Evolutionary conservation across 1,140 invertebrate species (phyloP).

Genomic region (Drosophila pectinifera): DNA sequence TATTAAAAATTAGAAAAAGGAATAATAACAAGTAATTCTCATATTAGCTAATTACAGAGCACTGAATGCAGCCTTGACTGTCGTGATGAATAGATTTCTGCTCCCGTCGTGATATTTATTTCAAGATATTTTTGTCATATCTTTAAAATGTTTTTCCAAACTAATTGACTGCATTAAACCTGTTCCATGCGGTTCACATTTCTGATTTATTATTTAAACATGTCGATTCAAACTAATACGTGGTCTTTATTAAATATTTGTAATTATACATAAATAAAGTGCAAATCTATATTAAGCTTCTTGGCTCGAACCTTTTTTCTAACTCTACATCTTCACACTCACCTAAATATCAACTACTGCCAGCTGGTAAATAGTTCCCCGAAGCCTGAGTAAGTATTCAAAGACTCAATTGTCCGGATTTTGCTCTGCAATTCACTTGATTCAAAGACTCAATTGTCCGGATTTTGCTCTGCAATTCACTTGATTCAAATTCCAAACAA

Average conservation of each 20-base stretch:
- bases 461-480: too few relatives aligned
- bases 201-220: background rate
- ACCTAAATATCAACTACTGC: too few relatives aligned
- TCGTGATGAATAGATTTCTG: slow-evolving; percentile 10
- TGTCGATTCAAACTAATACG: slow-evolving; percentile 9
- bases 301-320: background rate
- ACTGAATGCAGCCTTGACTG: slow-evolving; percentile 19
- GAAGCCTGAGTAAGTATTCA: too few relatives aligned
- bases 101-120: slow-evolving; percentile 5
- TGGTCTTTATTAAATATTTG: slow-evolving; percentile 17
- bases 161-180: slow-evolving; percentile 12
- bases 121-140: slow-evolving; percentile 6
- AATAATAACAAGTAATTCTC: background rate
- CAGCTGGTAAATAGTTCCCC: too few relatives aligned
- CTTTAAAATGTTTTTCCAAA: slow-evolving; percentile 7
- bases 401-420: too few relatives aligned
- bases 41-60: slow-evolving; percentile 10
- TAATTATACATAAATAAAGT: slow-evolving; percentile 21
- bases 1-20: slow-evolving; percentile 18
- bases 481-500: too few relatives aligned
- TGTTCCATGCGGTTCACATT: slow-evolving; percentile 7
- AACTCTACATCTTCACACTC: too few relatives aligned
- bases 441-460: too few relatives aligned
- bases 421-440: too few relatives aligned
- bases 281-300: background rate